phyloP scores from a whole-genome alignment of 2,797 vertebrate species.

The Octomys mimax region DNA sequence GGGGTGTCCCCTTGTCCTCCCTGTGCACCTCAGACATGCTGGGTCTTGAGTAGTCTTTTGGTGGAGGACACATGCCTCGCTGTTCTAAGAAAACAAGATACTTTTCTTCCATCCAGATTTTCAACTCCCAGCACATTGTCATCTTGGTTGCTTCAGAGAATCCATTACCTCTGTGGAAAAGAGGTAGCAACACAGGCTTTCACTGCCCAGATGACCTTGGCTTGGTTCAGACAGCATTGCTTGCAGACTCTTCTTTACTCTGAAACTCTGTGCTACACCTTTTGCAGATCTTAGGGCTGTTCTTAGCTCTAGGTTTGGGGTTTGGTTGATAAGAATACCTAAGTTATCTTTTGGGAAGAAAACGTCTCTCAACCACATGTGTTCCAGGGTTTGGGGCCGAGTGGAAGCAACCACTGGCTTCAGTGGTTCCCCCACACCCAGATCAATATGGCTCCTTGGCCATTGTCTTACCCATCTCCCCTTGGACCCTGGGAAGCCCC shows the following conservation, averaged over 20 bases:
- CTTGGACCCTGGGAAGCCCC: not conserved
- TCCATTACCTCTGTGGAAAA: not conserved
- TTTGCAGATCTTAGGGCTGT: not conserved
- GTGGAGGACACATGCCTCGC: not conserved
- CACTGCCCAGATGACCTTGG: not conserved
- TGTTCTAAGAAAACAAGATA: not conserved
- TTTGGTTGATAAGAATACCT: not conserved
- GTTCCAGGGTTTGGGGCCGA: not conserved
- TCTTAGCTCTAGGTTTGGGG: not conserved
- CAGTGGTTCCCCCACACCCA: not conserved
- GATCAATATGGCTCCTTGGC: not conserved
- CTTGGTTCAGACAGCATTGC: not conserved
- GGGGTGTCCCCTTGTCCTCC: not conserved
- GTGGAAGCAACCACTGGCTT: not conserved
- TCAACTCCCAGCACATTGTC: not conserved
- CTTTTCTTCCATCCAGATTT: not conserved
- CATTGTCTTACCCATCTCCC: not conserved
- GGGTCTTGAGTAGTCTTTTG: not conserved
- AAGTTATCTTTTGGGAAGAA: not conserved
- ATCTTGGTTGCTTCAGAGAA: not conserved
- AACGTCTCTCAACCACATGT: not conserved
- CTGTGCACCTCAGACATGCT: not conserved
- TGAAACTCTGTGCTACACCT: not conserved
- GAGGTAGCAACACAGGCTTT: not conserved
- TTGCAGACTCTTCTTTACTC: not conserved